Evolutionary conservation across 2,797 vertebrate species (phyloP).

Genomic region (Rachycentron canadum): DNA sequence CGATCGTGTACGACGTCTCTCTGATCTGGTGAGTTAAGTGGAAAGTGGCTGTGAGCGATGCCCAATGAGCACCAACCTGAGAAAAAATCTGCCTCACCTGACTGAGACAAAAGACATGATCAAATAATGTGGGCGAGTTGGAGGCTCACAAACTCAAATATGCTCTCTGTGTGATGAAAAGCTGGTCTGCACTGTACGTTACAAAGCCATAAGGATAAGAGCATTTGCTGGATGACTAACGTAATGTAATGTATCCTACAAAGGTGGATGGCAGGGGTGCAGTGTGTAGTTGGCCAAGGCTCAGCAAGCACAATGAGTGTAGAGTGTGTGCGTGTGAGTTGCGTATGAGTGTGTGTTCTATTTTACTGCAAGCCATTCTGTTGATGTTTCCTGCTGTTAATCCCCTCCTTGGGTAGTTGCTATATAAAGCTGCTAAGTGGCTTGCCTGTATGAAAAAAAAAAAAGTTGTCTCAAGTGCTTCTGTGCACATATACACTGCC

Average conservation of each 20-base stretch:
- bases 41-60: constrained; percentile 59
- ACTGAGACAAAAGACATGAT: constrained; percentile 62
- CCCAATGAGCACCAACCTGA: constrained; percentile 36
- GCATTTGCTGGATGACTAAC: constrained; percentile 59
- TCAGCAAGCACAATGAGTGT: constrained; percentile 37
- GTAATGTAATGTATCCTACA: constrained; percentile 55
- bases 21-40: constrained; percentile 51
- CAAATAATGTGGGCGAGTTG: constrained; percentile 51
- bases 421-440: constrained; percentile 85
- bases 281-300: constrained; percentile 33
- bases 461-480: constrained; percentile 81
- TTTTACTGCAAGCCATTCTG: constrained; percentile 69
- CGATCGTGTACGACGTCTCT: constrained; percentile 37
- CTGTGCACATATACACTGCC: constrained; percentile 71
- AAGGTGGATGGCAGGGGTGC: constrained; percentile 53
- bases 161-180: constrained; percentile 64
- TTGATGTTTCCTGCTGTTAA: constrained; percentile 80
- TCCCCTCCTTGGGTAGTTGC: constrained; percentile 81
- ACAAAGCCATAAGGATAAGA: constrained; percentile 62
- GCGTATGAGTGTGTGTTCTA: constrained; percentile 40
- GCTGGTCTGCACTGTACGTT: constrained; percentile 48
- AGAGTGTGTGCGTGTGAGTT: constrained; percentile 21
- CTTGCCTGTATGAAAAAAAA: constrained; percentile 66
- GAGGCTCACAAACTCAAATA: constrained; percentile 57
- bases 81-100: constrained; percentile 56